phyloP scores from a whole-genome alignment of 2,797 vertebrate genomes.

The Rhinoraja longicauda region DNA sequence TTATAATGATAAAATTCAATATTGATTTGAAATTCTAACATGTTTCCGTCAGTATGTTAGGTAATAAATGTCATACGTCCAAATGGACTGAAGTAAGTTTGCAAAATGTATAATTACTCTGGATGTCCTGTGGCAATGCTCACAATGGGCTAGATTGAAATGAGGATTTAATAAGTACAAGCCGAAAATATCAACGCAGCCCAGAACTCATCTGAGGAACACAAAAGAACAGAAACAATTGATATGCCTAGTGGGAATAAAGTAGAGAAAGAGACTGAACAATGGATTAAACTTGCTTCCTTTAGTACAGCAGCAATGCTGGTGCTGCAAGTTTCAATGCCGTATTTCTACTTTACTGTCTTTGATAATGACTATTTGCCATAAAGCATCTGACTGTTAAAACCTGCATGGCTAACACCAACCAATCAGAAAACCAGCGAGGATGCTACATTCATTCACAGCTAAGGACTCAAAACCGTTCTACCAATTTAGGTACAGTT shows the following conservation, averaged over 20 bases:
- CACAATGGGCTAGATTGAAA: slow-evolving; percentile 9
- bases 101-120: background rate
- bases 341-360: background rate
- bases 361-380: background rate
- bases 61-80: background rate
- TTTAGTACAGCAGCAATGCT: background rate
- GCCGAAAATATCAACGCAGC: slow-evolving; percentile 15
- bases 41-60: background rate
- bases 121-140: slow-evolving; percentile 31
- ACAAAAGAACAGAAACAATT: slow-evolving; percentile 25
- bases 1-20: slow-evolving; percentile 6
- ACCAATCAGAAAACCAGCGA: slow-evolving; percentile 25
- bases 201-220: background rate
- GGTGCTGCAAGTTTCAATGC: background rate
- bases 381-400: slow-evolving; percentile 5
- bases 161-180: slow-evolving; percentile 11
- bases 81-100: slow-evolving; percentile 1
- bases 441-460: background rate
- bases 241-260: slow-evolving; percentile 24
- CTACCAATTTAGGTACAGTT: background rate
- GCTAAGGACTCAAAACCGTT: background rate
- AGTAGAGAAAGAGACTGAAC: background rate
- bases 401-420: background rate
- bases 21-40: slow-evolving; percentile 1
- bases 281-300: slow-evolving; percentile 16